Evolutionary conservation across 2,888 invertebrate species (phyloP).

Genomic region (Rhyacophila evoluta): DNA sequence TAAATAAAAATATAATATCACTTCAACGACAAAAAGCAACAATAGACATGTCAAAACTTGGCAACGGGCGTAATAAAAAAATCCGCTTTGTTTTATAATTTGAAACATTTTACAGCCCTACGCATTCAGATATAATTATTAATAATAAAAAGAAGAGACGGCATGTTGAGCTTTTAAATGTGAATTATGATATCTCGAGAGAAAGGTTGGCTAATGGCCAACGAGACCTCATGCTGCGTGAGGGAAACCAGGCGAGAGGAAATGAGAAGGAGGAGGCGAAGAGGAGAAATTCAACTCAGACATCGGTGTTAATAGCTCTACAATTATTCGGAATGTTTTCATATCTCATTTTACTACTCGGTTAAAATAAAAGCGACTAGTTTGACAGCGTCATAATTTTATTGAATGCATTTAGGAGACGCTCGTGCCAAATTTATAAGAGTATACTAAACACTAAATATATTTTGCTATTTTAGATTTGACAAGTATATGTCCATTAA

Average conservation of each 20-base stretch:
- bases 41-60: conserved; percentile 9
- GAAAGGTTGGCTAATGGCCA: conserved; percentile 40
- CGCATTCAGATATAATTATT: conserved; percentile 32
- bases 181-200: conserved; percentile 52
- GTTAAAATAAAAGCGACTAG: conserved; percentile 27
- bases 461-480: too few species aligned
- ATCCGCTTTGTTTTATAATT: conserved; percentile 20
- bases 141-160: conserved; percentile 43
- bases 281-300: neutral
- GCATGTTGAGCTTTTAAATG: conserved; percentile 50
- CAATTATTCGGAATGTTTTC: conserved; percentile 46
- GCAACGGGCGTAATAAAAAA: conserved; percentile 1
- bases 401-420: neutral
- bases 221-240: conserved; percentile 11
- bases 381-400: neutral
- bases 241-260: neutral
- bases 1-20: neutral
- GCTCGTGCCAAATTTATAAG: neutral
- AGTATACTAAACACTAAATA: neutral
- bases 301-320: conserved; percentile 43
- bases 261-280: conserved; percentile 16
- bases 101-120: conserved; percentile 27
- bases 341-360: conserved; percentile 37
- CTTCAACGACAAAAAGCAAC: neutral
- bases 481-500: too few species aligned